A percentile compares a stretch with the other conserved stretches of the same genome.
These are phyloP conservation scores for Potamarius usumacintae DNA, from an alignment of 2,113 vertebrate species.

Conservation along the genomic window DNA sequence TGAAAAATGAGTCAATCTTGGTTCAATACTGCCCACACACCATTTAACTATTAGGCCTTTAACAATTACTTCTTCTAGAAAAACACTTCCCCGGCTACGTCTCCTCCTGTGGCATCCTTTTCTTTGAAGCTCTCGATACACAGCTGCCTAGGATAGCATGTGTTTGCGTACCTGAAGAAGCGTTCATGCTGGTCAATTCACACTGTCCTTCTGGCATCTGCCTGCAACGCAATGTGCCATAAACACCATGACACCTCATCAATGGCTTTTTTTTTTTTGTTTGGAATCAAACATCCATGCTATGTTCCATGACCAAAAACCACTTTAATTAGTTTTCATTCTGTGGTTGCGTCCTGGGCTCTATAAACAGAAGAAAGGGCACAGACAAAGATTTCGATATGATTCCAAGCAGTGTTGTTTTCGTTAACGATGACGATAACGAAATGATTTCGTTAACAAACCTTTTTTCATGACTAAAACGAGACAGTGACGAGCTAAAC, in stretches of 20 bases:
- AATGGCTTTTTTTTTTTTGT: slow-evolving; percentile 56
- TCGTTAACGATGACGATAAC: no score
- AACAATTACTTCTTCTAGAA: slow-evolving; percentile 39
- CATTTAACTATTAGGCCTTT: slow-evolving; percentile 19
- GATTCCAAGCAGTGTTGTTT: background rate
- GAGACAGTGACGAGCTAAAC: no score
- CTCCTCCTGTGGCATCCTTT: background rate
- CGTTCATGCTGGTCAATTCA: slow-evolving; percentile 41
- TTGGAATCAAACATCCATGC: slow-evolving; percentile 60
- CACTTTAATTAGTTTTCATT: slow-evolving; percentile 68
- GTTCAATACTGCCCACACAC: slow-evolving; percentile 12
- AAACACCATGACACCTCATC: slow-evolving; percentile 63
- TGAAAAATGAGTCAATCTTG: slow-evolving; percentile 35
- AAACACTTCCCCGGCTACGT: background rate
- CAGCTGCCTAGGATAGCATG: background rate
- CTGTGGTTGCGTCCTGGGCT: slow-evolving; percentile 9
- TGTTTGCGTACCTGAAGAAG: slow-evolving; percentile 19
- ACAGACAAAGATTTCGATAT: background rate
- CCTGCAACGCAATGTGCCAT: slow-evolving; percentile 47
- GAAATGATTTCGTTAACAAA: no score
- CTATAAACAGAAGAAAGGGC: background rate
- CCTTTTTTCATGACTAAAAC: no score
- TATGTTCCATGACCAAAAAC: slow-evolving; percentile 60
- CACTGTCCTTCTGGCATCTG: slow-evolving; percentile 30
- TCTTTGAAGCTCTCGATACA: background rate